Evolutionary conservation across 2,113 vertebrate species (phyloP).

Genomic region (Neogale vison): DNA sequence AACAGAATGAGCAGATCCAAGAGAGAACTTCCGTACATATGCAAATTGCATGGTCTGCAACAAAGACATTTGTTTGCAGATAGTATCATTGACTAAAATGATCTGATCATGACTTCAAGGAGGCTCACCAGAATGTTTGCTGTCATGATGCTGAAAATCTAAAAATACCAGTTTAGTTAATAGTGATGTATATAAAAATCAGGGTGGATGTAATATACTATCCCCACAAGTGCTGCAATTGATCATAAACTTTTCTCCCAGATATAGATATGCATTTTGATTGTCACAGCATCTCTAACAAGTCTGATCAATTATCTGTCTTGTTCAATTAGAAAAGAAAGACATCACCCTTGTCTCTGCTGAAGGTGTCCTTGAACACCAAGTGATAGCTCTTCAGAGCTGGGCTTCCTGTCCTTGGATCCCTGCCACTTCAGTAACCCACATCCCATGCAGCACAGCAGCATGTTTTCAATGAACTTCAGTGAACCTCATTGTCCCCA

Average conservation of each 20-base stretch:
- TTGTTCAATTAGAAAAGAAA: constrained; percentile 78
- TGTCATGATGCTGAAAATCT: background rate
- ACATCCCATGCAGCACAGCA: rapidly evolving
- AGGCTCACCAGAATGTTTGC: background rate
- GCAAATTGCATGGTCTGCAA: background rate
- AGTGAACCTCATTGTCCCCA: constrained; percentile 43
- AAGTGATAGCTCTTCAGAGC: background rate
- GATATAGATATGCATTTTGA: constrained; percentile 53
- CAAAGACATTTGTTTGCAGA: background rate
- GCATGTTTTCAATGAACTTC: constrained; percentile 3
- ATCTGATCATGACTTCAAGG: background rate
- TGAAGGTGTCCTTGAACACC: constrained; percentile 64
- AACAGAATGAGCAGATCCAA: background rate
- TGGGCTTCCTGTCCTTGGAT: background rate
- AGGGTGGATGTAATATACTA: background rate
- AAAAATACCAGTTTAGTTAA: background rate
- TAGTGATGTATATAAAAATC: background rate
- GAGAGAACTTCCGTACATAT: background rate
- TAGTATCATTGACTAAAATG: background rate
- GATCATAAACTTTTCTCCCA: constrained; percentile 14
- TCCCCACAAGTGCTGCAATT: constrained; percentile 39
- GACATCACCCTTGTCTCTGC: constrained; percentile 54
- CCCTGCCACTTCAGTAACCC: background rate
- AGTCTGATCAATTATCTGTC: constrained; percentile 77
- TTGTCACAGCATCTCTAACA: constrained; percentile 61